phyloP scores from a whole-genome alignment of 2,113 vertebrate species.

The Pteruthius melanotis region DNA sequence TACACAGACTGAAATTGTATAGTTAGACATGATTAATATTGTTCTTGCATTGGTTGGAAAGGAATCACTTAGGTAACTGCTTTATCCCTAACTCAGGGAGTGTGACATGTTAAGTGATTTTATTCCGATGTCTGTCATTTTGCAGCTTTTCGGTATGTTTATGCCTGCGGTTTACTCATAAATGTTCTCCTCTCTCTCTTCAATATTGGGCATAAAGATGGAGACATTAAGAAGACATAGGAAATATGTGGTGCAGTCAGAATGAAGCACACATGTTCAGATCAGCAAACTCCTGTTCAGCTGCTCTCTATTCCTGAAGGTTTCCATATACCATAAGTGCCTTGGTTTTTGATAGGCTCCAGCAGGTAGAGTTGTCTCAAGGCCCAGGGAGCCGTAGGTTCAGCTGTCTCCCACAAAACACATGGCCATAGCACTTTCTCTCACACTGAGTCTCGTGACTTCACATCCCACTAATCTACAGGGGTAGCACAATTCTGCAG shows the following conservation, averaged over 20 bases:
- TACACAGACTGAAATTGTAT: background rate
- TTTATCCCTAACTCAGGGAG: background rate
- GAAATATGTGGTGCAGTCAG: background rate
- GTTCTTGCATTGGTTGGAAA: background rate
- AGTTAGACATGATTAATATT: background rate
- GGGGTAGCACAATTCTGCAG: background rate
- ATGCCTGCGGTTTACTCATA: background rate
- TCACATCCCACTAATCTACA: background rate
- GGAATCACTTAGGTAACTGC: background rate
- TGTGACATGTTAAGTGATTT: background rate
- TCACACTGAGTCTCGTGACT: background rate
- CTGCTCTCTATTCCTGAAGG: background rate
- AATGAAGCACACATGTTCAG: background rate
- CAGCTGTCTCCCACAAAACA: background rate
- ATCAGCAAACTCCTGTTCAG: background rate
- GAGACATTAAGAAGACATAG: background rate
- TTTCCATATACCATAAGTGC: background rate
- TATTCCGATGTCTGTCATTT: background rate
- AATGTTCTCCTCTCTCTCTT: background rate
- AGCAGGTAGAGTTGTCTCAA: background rate
- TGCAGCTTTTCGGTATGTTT: background rate
- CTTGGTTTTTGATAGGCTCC: background rate
- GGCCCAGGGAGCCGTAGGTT: background rate
- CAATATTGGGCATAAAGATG: background rate
- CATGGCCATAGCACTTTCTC: background rate